phyloP scores from a whole-genome alignment of 2,113 vertebrate genomes.

The Calcarius ornatus region DNA sequence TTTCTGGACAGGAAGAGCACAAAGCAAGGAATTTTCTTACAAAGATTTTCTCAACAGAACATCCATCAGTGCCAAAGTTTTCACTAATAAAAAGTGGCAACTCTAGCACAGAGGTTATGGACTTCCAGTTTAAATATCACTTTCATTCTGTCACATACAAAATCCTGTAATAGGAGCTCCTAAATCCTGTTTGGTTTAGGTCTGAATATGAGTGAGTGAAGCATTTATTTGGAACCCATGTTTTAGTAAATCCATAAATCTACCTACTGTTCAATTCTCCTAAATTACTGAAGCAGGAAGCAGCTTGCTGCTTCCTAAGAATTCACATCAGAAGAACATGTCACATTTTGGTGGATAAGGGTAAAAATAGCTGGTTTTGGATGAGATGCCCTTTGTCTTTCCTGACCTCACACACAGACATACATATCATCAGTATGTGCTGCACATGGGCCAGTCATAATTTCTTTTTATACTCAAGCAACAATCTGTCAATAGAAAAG shows the following conservation, averaged over 20 bases:
- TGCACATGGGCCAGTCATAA: background rate
- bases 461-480: background rate
- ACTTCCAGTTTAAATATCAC: background rate
- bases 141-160: background rate
- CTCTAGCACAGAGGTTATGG: background rate
- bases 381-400: background rate
- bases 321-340: background rate
- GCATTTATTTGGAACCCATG: background rate
- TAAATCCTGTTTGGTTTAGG: background rate
- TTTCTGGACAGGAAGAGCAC: background rate
- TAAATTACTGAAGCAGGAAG: background rate
- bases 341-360: background rate
- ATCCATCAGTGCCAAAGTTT: background rate
- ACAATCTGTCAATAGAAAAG: background rate
- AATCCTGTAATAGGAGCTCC: background rate
- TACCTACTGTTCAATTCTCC: background rate
- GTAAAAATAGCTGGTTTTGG: background rate
- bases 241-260: background rate
- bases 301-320: background rate
- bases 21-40: background rate
- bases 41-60: background rate
- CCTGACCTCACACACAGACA: background rate
- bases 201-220: background rate
- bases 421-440: rapidly evolving
- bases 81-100: background rate